Evolutionary conservation across 1,140 invertebrate species (phyloP), one percentile per base, ranked within the genome.

Genomic region (Cotesia typhae): DNA sequence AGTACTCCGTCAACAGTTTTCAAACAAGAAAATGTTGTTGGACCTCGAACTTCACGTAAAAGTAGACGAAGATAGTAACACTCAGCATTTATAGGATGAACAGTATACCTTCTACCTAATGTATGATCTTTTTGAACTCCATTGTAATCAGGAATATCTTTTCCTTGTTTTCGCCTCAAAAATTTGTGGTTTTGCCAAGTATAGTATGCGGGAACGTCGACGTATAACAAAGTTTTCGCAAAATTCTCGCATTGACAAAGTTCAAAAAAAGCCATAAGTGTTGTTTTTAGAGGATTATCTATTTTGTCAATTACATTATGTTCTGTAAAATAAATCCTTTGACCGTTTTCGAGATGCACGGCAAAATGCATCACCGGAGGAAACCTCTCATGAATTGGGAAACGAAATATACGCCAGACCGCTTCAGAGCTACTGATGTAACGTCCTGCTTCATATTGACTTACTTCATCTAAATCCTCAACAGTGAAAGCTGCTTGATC

Each of bases 361-460:
- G 35, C 67, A 28, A 81, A 51, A 41, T 81, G 76, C 47, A 76
- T 38, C 7, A 81, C 78, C 35, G 75, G 9, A 61, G 28, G 28
- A 36, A 77, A 74, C 76, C 82, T 76, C 64, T 87, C 82, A 75
- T 87, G 80, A 59, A 87, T 82, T 6, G 75, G 67, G 78, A 87
- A 88, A 74, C 76, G 78, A 51, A 86, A 82, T 17, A 88, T 81
- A 38, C 86, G 74, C 85, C 86, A 87, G 67, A 85, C 70, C 53
- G 85, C 83, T 84, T 89, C 85, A 68, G 79, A 79, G 70, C 80
- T 82, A 70, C 81, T 84, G 69, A 86, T 78, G 77, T 87, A 88
- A 36, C 85, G 37, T 1, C 82, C 84, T 65, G 81, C 73, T 77
- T 88, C 79, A 76, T 77, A 87, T 41, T 75, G 0, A 84, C 69